These are phyloP conservation scores for Eurosta solidaginis DNA, from an alignment of 1,140 invertebrate genomes.

Conservation along the genomic window DNA sequence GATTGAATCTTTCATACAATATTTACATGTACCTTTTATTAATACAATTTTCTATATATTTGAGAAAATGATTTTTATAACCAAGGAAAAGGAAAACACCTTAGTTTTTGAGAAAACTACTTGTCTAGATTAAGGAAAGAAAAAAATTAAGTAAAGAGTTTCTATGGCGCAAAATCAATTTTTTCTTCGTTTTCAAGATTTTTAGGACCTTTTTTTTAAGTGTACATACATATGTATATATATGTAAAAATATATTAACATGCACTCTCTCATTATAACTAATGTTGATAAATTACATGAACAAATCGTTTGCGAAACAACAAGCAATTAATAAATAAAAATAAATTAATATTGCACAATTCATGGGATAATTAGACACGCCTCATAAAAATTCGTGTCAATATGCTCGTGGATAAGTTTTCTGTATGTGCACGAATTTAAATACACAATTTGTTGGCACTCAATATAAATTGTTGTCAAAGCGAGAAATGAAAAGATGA, in stretches of 20 bases:
- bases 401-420: neutral
- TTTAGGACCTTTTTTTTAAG: neutral
- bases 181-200: no score
- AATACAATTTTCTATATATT: no score
- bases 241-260: neutral
- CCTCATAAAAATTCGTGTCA: slow-evolving; percentile 48
- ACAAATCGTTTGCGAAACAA: slow-evolving; percentile 14
- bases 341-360: slow-evolving; percentile 57
- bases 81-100: no score
- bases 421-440: neutral
- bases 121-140: no score
- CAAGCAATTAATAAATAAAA: slow-evolving; percentile 57
- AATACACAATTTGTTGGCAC: slow-evolving; percentile 24
- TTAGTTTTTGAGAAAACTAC: no score
- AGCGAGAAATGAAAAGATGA: slow-evolving; percentile 5
- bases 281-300: neutral
- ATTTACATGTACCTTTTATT: no score
- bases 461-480: neutral
- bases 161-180: no score
- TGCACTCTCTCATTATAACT: neutral
- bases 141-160: no score
- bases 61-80: no score
- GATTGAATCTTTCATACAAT: no score
- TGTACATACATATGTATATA: neutral
- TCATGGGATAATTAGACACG: slow-evolving; percentile 58